Evolutionary conservation across 2,113 vertebrate species (phyloP).

Genomic region (Otocyon megalotis): DNA sequence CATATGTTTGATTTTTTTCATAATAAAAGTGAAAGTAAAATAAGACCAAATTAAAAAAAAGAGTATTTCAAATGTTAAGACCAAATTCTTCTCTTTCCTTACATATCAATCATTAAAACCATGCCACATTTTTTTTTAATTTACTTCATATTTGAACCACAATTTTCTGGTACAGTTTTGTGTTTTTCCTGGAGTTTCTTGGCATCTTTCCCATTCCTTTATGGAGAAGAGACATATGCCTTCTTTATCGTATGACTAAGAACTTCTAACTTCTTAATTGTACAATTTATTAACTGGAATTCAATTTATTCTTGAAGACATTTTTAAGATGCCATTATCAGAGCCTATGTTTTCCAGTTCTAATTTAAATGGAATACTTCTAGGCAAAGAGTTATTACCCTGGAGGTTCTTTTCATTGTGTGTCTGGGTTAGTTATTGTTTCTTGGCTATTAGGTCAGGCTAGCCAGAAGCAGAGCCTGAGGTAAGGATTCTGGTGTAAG

Average conservation of each 20-base stretch:
- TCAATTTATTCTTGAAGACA: conserved; percentile 1
- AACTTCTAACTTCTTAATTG: conserved; percentile 23
- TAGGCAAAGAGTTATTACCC: neutral
- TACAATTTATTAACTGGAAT: conserved; percentile 9
- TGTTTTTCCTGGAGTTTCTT: conserved; percentile 59
- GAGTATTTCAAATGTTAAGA: conserved; percentile 17
- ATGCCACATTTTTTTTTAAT: conserved; percentile 8
- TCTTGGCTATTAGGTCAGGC: neutral
- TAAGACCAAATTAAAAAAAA: neutral
- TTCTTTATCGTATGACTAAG: conserved; percentile 47
- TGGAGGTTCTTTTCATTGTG: neutral
- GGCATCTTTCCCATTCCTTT: neutral
- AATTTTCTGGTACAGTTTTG: conserved; percentile 12
- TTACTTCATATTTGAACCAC: conserved; percentile 20
- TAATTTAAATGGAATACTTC: conserved; percentile 36
- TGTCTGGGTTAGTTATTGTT: neutral
- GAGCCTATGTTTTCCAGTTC: conserved; percentile 37
- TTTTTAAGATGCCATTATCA: conserved; percentile 29
- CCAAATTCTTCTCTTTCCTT: conserved; percentile 40
- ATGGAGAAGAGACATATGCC: neutral
- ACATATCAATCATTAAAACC: conserved; percentile 12
- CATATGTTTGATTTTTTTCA: neutral
- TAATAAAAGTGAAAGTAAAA: conserved; percentile 56
- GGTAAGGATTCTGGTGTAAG: neutral
- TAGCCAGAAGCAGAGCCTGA: neutral